Conservation (phyloP, 2,888 invertebrate species). For the Laspeyria flexula region DNA sequence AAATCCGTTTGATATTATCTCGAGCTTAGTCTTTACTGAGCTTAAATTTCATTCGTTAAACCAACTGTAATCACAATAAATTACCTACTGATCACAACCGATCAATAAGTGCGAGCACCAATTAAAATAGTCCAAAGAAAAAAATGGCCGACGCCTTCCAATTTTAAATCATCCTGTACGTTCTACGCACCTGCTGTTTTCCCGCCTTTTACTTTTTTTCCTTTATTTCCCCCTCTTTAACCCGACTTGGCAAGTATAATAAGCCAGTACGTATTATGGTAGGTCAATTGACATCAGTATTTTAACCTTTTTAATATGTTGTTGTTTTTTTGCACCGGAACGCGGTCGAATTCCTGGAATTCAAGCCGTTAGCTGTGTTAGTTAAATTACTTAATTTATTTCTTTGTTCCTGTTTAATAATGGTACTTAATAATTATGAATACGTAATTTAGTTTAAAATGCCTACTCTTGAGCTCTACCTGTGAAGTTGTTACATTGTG, state of each 20-base stretch:
- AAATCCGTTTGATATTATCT: background rate
- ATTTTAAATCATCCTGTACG: slow-evolving; percentile 58
- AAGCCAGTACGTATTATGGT: slow-evolving; percentile 68
- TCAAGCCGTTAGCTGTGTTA: slow-evolving; percentile 23
- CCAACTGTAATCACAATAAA: slow-evolving; percentile 4
- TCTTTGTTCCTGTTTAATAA: slow-evolving; percentile 12
- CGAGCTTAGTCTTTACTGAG: background rate
- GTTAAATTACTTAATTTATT: slow-evolving; percentile 40
- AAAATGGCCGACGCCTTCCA: slow-evolving; percentile 1
- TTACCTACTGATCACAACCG: slow-evolving; percentile 7
- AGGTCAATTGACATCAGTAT: slow-evolving; percentile 64
- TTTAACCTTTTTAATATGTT: slow-evolving; percentile 52
- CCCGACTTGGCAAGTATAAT: slow-evolving; percentile 59
- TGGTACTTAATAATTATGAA: slow-evolving; percentile 9
- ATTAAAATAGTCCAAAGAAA: slow-evolving; percentile 20
- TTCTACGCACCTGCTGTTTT: slow-evolving; percentile 66
- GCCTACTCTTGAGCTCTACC: background rate
- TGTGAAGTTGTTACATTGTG: background rate
- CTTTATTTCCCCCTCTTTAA: slow-evolving; percentile 57
- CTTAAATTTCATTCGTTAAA: slow-evolving; percentile 17
- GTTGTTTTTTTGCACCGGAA: slow-evolving; percentile 47
- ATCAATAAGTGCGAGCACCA: slow-evolving; percentile 14
- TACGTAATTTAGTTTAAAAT: background rate
- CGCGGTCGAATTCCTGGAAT: slow-evolving; percentile 32
- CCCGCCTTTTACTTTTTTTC: slow-evolving; percentile 56